Evolutionary conservation across 2,113 vertebrate genomes (phyloP).

Genomic region (Triplophysa dalaica): DNA sequence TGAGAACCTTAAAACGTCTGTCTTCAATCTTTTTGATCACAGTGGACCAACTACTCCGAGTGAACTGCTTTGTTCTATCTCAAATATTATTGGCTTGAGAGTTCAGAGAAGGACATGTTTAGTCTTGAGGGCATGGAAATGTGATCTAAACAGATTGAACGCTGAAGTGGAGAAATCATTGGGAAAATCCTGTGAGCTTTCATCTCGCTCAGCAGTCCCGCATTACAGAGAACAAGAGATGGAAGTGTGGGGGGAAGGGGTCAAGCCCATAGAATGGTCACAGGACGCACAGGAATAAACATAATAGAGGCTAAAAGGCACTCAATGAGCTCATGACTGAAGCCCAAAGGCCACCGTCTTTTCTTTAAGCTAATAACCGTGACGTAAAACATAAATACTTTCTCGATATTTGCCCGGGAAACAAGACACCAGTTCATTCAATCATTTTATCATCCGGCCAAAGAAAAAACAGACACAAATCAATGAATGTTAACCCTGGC

Average conservation of each 20-base stretch:
- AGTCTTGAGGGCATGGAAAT: conserved; percentile 55
- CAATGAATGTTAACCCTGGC: conserved; percentile 4
- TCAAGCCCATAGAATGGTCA: conserved; percentile 66
- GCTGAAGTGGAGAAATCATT: conserved; percentile 61
- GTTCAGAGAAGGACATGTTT: conserved; percentile 25
- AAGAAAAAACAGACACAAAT: not conserved
- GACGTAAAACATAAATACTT: conserved; percentile 14
- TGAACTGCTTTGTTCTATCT: not conserved
- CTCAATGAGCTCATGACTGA: conserved; percentile 11
- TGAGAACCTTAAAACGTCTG: not conserved
- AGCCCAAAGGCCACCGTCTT: not conserved
- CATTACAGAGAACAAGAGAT: conserved; percentile 66
- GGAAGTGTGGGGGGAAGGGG: conserved; percentile 69
- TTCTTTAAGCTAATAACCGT: conserved; percentile 9
- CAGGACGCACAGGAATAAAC: conserved; percentile 67
- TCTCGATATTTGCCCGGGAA: not conserved
- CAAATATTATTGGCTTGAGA: not conserved
- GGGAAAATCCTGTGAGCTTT: conserved; percentile 75
- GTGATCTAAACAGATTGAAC: conserved; percentile 57
- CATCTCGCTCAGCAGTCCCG: conserved; percentile 73
- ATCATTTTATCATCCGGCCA: not conserved
- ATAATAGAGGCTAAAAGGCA: conserved; percentile 59
- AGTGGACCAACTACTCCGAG: not conserved
- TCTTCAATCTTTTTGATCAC: conserved; percentile 16
- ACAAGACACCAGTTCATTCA: not conserved